Percentiles rank a stretch among this genome's conserved stretches.
phyloP scores from a whole-genome alignment of 1,140 invertebrate species.

The Drosophila teissieri region DNA sequence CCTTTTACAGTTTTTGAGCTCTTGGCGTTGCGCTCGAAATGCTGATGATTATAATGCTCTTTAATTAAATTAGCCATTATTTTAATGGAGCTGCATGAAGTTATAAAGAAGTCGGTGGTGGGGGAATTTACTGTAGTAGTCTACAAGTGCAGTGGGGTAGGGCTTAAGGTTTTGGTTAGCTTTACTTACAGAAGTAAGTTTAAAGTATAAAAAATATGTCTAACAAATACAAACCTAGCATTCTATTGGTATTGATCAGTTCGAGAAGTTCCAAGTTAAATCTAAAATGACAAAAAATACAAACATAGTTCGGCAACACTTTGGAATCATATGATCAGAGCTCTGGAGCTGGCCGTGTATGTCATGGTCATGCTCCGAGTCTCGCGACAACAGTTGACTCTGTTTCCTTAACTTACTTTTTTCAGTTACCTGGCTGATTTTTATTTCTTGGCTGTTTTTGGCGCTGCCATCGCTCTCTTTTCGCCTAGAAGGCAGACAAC shows the following conservation, averaged over 20 bases:
- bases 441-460: constrained; percentile 23
- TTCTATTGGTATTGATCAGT: not conserved
- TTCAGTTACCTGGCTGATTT: constrained; percentile 16
- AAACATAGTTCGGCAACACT: not conserved
- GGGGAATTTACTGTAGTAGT: not conserved
- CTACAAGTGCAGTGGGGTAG: not conserved
- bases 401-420: constrained; percentile 22
- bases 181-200: no score
- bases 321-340: not conserved
- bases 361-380: constrained; percentile 38
- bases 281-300: no score
- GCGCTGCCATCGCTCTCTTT: constrained; percentile 41
- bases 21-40: constrained; percentile 29
- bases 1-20: constrained; percentile 34
- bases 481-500: constrained; percentile 41
- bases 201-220: not conserved
- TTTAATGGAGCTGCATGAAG: constrained; percentile 41
- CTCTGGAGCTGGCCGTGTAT: constrained; percentile 21
- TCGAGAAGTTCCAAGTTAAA: not conserved
- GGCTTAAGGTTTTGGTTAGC: no score
- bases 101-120: constrained; percentile 5
- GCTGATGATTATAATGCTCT: constrained; percentile 44
- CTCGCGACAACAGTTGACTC: constrained; percentile 35
- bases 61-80: constrained; percentile 68
- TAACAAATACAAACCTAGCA: no score